Conservation (phyloP, 2,888 invertebrate species). For the Drosophila cognata region DNA sequence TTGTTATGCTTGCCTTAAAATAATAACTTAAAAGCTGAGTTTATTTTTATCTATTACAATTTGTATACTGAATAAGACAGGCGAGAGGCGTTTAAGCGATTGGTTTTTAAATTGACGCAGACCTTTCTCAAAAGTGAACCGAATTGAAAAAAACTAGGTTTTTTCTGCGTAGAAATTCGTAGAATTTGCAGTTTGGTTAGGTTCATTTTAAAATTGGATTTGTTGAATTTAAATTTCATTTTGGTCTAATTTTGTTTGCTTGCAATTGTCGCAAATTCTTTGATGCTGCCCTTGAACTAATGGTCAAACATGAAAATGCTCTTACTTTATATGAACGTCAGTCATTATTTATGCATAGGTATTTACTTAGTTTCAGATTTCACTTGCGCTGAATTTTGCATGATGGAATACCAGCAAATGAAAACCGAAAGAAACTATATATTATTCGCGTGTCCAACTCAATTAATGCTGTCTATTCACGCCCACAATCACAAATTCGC, state of each 20-base stretch:
- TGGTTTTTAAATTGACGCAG: too few relatives aligned
- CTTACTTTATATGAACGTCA: constrained; percentile 10
- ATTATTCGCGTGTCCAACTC: constrained; percentile 51
- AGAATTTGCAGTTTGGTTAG: not conserved
- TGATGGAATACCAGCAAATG: constrained; percentile 30
- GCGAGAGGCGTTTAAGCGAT: too few relatives aligned
- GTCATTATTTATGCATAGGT: constrained; percentile 10
- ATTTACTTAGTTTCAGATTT: constrained; percentile 17
- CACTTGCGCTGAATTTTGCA: constrained; percentile 47
- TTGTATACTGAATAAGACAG: not conserved
- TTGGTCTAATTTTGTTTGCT: not conserved
- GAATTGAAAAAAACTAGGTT: too few relatives aligned
- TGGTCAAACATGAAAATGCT: constrained; percentile 47
- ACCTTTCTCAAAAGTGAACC: too few relatives aligned
- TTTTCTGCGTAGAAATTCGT: too few relatives aligned
- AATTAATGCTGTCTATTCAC: constrained; percentile 44
- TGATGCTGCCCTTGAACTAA: constrained; percentile 40
- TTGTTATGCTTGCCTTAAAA: not conserved
- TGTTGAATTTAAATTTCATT: too few relatives aligned
- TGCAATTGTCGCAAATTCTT: not conserved
- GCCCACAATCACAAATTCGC: not conserved
- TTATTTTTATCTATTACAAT: not conserved
- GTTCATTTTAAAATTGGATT: not conserved
- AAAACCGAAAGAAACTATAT: constrained; percentile 25
- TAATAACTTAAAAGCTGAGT: not conserved